Evolutionary conservation across 2,888 invertebrate species (phyloP).

Genomic region (Agonopterix alstromeriana): DNA sequence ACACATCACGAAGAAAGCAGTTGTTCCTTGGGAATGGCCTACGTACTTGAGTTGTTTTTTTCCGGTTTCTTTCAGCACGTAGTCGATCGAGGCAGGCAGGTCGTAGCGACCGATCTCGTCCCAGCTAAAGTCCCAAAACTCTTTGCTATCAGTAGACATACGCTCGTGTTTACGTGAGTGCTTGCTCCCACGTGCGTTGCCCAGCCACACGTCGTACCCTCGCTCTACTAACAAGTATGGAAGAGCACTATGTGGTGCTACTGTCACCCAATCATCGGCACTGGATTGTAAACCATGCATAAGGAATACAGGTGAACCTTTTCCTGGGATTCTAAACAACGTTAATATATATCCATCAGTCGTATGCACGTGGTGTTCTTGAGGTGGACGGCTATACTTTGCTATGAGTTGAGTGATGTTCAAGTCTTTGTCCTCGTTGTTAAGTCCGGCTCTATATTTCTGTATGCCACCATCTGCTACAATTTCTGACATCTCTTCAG

Average conservation of each 20-base stretch:
- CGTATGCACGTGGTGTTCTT: constrained; percentile 36
- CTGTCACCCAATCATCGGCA: constrained; percentile 47
- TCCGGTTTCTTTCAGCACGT: constrained; percentile 72
- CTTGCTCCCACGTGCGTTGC: constrained; percentile 85
- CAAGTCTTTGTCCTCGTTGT: constrained; percentile 33
- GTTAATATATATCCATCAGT: constrained; percentile 44
- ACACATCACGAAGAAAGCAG: constrained; percentile 75
- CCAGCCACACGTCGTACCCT: constrained; percentile 87
- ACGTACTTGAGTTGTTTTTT: constrained; percentile 74
- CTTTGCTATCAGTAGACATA: constrained; percentile 28
- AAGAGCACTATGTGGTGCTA: constrained; percentile 40
- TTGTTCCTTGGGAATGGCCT: constrained; percentile 84
- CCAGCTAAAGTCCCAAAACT: constrained; percentile 86
- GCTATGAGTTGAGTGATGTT: constrained; percentile 27
- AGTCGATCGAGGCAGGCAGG: constrained; percentile 87
- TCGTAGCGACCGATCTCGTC: constrained; percentile 88
- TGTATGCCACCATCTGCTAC: too few relatives aligned
- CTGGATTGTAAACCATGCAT: constrained; percentile 54
- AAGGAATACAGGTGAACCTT: constrained; percentile 36
- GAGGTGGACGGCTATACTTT: constrained; percentile 41
- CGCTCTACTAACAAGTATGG: constrained; percentile 72
- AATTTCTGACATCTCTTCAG: too few relatives aligned
- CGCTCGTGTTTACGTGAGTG: constrained; percentile 75
- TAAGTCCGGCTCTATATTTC: background rate
- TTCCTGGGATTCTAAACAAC: constrained; percentile 41